A percentile compares a stretch with the other conserved stretches of the same genome.
These are phyloP conservation scores for Dione juno DNA, from an alignment of 2,888 invertebrate genomes.

Conservation along the genomic window DNA sequence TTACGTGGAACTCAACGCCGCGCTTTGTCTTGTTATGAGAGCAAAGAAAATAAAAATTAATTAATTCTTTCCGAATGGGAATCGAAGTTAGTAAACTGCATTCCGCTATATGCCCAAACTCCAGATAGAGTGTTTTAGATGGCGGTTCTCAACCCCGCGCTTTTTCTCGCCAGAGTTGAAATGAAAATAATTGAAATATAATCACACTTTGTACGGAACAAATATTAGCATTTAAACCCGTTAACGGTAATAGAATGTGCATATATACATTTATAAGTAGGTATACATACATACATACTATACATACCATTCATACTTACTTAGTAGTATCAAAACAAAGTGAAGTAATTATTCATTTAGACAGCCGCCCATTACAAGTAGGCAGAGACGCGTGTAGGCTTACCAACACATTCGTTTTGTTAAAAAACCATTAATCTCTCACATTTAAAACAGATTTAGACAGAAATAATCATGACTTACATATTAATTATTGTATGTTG, in stretches of 20 bases:
- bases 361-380: conserved; percentile 30
- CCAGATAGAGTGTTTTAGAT: too few species aligned
- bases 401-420: conserved; percentile 19
- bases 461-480: neutral
- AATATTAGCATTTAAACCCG: neutral
- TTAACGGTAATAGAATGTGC: neutral
- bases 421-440: neutral
- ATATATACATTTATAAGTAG: neutral
- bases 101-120: too few species aligned
- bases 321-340: conserved; percentile 5
- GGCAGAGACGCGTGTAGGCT: conserved; percentile 13
- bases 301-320: neutral
- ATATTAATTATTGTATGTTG: neutral
- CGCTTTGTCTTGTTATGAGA: too few species aligned
- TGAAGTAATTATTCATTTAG: conserved; percentile 20
- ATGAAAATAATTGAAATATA: too few species aligned
- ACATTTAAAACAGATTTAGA: neutral
- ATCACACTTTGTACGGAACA: too few species aligned
- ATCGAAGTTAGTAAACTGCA: too few species aligned
- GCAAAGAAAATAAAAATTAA: too few species aligned
- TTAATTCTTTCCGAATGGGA: too few species aligned
- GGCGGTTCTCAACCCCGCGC: too few species aligned
- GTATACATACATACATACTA: neutral
- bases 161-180: too few species aligned
- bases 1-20: too few species aligned